Conservation (phyloP, 2,113 vertebrate genomes). For the Hippocampus comes region DNA sequence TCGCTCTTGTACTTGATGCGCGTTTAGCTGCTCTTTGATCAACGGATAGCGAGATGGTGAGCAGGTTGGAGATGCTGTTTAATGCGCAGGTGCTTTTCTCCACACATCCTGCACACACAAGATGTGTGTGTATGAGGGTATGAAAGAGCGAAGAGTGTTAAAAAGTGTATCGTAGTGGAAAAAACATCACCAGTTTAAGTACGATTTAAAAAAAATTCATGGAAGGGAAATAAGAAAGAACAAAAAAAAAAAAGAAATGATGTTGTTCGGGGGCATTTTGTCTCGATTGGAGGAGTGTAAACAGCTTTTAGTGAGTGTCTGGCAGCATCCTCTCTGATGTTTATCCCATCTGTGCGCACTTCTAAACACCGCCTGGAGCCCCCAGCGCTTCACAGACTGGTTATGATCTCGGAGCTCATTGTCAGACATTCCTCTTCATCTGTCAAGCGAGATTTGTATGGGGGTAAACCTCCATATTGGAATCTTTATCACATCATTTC, state of each 20-base stretch:
- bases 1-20: conserved; percentile 48
- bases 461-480: conserved; percentile 19
- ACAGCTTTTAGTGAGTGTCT: conserved; percentile 40
- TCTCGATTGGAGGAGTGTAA: conserved; percentile 27
- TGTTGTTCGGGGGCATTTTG: conserved; percentile 6
- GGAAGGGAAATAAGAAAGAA: conserved; percentile 7
- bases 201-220: neutral
- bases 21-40: conserved; percentile 69
- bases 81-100: conserved; percentile 33
- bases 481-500: conserved; percentile 11
- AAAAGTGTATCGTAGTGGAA: neutral
- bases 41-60: conserved; percentile 51
- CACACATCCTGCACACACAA: conserved; percentile 36
- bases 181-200: neutral
- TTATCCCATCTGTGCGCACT: conserved; percentile 41
- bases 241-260: neutral
- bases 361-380: conserved; percentile 51
- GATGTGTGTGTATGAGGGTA: conserved; percentile 12
- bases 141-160: neutral
- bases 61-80: conserved; percentile 34
- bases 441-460: conserved; percentile 35
- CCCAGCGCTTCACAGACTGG: conserved; percentile 43
- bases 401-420: conserved; percentile 43
- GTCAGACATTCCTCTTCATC: conserved; percentile 42
- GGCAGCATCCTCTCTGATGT: conserved; percentile 51